Base-by-base conservation (phyloP, 2,113 vertebrate species). In the Gila orcuttii region DNA sequence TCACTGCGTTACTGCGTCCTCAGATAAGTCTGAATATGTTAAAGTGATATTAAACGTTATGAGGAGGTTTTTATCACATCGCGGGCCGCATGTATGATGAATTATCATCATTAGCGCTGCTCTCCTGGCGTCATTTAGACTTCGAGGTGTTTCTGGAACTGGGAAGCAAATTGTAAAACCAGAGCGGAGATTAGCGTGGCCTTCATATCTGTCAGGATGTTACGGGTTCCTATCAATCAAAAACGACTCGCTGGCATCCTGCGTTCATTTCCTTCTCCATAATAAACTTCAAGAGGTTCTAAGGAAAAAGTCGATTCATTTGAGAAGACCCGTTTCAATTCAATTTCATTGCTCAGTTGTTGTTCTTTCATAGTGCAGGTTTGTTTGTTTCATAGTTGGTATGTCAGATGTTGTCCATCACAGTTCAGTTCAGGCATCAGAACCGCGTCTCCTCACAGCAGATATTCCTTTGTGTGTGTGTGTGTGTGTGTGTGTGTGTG, bases 41-140 rank as follows among this genome's bases (percentile, higher is more conserved):
- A 80, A 85, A 66, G 50, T 69, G 55, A 59, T 80, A 59, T 85
- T 73, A 85, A 80, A 73, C 8, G 64, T 73, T 60, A 33, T 17
- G 66, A 79, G 50, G 36, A 52, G 84, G 25, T 80, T 79, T 79
- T 85, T 64, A 64, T 80, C 78, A 47, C 36, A 42, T 33, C 31
- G 11, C 3, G 9, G 8, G 69, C 85, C 39, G 83, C 69, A 28
- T 8, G 86, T 74, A 73, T 68, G 85, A 87, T 90, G 88, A 85
- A 89, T 88, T 76, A 42, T 15, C 10, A 25, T 87, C 82, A 81
- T 90, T 87, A 83, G 87, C 86, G 82, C 86, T 87, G 39, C 33
- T 88, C 87, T 85, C 25, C 64, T 45, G 80, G 84, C 73, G 62
- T 89, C 80, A 73, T 52, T 17, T 39, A 73, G 77, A 74, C 59